Evolutionary conservation across 2,113 vertebrate species (phyloP).

Genomic region (Cynocephalus volans): DNA sequence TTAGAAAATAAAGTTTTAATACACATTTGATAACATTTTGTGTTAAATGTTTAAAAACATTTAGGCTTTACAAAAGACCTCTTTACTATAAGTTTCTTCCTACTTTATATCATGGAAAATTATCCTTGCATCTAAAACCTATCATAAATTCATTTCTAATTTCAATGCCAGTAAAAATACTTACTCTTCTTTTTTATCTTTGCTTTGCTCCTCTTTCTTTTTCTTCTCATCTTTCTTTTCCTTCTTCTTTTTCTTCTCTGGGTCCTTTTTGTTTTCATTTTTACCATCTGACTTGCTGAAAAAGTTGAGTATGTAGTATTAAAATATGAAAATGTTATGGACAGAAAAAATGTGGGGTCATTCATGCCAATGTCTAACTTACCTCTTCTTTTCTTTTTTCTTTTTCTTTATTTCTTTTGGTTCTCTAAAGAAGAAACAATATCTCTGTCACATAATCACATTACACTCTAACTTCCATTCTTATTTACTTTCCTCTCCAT

Average conservation of each 20-base stretch:
- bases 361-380: conserved; percentile 69
- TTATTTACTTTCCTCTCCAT: conserved; percentile 28
- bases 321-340: conserved; percentile 49
- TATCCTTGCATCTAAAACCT: neutral
- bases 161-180: conserved; percentile 76
- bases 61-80: neutral
- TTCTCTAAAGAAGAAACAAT: conserved; percentile 85
- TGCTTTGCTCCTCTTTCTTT: conserved; percentile 86
- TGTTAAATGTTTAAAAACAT: neutral
- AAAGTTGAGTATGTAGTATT: conserved; percentile 72
- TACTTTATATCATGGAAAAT: neutral
- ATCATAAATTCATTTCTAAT: conserved; percentile 16
- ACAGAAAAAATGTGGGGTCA: neutral
- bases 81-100: neutral
- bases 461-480: neutral
- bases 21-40: neutral
- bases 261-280: conserved; percentile 87
- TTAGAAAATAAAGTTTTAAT: neutral
- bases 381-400: conserved; percentile 90
- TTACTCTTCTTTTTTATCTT: conserved; percentile 90
- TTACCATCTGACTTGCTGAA: conserved; percentile 88
- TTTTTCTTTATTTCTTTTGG: conserved; percentile 91
- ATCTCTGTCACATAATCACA: conserved; percentile 27
- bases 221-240: conserved; percentile 88
- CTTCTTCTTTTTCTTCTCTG: conserved; percentile 88